Conservation (phyloP, 2,888 invertebrate genomes). For the Lissocephala sabroskyi region DNA sequence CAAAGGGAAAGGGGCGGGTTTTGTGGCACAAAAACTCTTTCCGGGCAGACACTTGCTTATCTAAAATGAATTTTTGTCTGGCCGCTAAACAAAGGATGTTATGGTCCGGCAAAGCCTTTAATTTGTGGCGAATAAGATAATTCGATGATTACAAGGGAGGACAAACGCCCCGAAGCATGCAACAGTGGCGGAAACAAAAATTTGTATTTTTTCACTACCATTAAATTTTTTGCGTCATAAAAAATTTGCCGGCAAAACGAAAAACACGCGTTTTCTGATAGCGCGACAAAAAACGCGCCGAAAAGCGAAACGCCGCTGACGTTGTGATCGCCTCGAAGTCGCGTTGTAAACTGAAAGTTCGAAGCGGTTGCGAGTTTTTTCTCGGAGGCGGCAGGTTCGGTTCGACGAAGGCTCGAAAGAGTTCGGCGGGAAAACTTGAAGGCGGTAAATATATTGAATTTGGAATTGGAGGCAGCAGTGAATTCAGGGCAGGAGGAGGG, state of each 20-base stretch:
- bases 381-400: no score
- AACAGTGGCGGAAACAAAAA: slow-evolving; percentile 14
- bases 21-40: no score
- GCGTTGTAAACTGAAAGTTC: neutral
- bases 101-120: slow-evolving; percentile 30
- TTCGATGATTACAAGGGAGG: slow-evolving; percentile 38
- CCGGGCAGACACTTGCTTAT: no score
- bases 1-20: no score
- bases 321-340: neutral
- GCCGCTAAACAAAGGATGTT: slow-evolving; percentile 19
- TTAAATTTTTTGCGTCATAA: slow-evolving; percentile 7
- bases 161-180: slow-evolving; percentile 33
- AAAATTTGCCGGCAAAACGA: neutral
- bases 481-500: no score
- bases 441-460: no score
- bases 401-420: no score
- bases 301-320: neutral
- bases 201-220: neutral
- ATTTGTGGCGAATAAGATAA: slow-evolving; percentile 53
- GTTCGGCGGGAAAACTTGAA: no score
- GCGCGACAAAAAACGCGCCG: neutral
- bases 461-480: no score
- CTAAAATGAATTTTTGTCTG: slow-evolving; percentile 33
- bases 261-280: neutral
- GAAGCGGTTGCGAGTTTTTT: no score